These are phyloP conservation scores for Cataglyphis cursor DNA, from an alignment of 2,888 invertebrate species.

Conservation along the genomic window DNA sequence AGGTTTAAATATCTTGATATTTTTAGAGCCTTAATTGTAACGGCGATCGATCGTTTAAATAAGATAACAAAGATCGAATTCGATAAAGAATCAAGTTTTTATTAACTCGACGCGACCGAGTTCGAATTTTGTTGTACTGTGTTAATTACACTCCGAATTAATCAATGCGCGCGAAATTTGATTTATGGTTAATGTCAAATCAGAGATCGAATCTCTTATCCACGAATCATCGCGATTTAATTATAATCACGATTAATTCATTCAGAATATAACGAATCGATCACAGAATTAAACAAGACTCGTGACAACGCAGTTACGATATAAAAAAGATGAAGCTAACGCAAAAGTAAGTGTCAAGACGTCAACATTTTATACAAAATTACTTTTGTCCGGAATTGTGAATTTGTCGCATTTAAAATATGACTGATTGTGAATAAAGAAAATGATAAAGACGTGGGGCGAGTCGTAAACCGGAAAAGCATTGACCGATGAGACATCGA, in stretches of 20 bases:
- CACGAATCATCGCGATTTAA: not conserved
- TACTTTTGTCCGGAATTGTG: not conserved
- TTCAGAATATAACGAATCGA: not conserved
- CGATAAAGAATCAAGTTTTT: not conserved
- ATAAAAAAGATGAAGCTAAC: not conserved
- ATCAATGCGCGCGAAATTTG: constrained; percentile 6
- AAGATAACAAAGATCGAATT: not conserved
- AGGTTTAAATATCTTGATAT: not conserved
- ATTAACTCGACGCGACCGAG: not conserved
- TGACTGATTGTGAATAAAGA: not conserved
- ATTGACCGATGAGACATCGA: constrained; percentile 7
- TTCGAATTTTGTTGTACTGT: not conserved
- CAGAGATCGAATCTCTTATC: not conserved
- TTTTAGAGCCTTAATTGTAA: not conserved
- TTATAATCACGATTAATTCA: not conserved
- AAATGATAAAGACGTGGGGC: not conserved
- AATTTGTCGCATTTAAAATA: not conserved
- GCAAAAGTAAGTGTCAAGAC: not conserved
- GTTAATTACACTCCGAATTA: not conserved
- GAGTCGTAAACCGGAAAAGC: constrained; percentile 6
- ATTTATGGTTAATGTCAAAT: not conserved
- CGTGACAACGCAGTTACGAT: not conserved
- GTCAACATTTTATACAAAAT: not conserved
- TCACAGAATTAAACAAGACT: not conserved
- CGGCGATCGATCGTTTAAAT: not conserved